A percentile compares a stretch with the other conserved stretches of the same genome.
Conservation (phyloP, 2,113 vertebrate species). For the Tympanuchus pallidicinctus region DNA sequence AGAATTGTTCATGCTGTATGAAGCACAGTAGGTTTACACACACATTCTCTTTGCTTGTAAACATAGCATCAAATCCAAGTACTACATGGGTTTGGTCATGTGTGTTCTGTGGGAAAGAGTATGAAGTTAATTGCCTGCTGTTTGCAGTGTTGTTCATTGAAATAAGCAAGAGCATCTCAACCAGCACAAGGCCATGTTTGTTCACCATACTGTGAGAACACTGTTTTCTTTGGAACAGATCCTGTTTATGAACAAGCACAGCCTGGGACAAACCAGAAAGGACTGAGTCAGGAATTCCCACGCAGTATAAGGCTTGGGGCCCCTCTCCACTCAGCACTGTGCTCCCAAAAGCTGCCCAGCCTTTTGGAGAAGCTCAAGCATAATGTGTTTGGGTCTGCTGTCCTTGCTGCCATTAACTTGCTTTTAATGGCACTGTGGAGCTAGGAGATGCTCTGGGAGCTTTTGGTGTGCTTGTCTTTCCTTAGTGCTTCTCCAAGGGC, state of each 20-base stretch:
- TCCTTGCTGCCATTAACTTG: not conserved
- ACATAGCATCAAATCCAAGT: not conserved
- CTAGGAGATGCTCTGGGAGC: not conserved
- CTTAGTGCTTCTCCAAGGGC: not conserved
- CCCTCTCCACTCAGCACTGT: accelerated
- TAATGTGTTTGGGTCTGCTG: not conserved
- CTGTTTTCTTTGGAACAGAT: not conserved
- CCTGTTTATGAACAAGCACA: accelerated
- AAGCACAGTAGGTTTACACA: conserved; percentile 2
- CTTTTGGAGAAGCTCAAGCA: not conserved
- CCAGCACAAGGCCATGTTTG: not conserved
- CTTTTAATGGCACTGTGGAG: not conserved
- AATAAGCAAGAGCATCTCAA: not conserved
- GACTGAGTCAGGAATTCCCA: not conserved
- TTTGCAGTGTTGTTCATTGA: not conserved
- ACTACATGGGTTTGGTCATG: not conserved
- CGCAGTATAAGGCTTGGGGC: not conserved
- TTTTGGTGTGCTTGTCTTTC: not conserved
- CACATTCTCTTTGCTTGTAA: not conserved
- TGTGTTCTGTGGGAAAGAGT: not conserved
- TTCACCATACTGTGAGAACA: not conserved
- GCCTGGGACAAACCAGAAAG: not conserved
- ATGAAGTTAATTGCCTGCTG: not conserved
- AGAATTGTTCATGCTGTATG: conserved; percentile 39
- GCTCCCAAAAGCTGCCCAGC: not conserved